phyloP scores from a whole-genome alignment of 2,888 invertebrate species.

The Pachycephus smyrnensis region DNA sequence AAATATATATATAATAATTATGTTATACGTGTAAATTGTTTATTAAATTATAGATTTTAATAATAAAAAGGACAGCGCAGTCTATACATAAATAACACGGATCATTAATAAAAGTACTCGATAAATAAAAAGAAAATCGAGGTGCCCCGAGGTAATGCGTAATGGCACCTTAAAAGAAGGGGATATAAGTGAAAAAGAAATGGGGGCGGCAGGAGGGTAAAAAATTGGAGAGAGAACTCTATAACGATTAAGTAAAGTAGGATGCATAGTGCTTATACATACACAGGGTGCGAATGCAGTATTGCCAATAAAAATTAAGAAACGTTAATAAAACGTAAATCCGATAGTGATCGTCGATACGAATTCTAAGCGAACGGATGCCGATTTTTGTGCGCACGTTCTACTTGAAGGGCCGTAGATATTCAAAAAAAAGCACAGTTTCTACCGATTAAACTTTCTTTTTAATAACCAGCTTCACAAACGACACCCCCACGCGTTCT shows the following conservation, averaged over 20 bases:
- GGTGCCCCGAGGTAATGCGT: background rate
- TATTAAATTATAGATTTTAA: conserved; percentile 61
- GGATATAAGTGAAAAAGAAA: background rate
- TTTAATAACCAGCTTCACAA: background rate
- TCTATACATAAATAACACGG: background rate
- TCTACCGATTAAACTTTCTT: background rate
- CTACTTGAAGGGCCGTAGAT: conserved; percentile 1
- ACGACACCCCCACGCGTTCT: background rate
- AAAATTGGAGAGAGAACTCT: conserved; percentile 16
- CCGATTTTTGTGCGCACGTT: background rate
- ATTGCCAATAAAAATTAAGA: conserved; percentile 38
- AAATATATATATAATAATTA: conserved; percentile 47
- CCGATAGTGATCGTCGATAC: background rate
- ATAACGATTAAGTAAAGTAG: conserved; percentile 30
- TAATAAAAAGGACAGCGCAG: conserved; percentile 24
- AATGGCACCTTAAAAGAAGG: background rate
- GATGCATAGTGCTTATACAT: conserved; percentile 38
- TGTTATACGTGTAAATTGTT: conserved; percentile 64
- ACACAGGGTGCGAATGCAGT: conserved; percentile 47
- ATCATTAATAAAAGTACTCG: background rate
- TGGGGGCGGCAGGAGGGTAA: background rate
- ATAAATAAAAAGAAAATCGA: background rate
- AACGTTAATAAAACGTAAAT: background rate
- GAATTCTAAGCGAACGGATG: background rate
- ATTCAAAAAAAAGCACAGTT: conserved; percentile 6